These are phyloP conservation scores for Tachina fera DNA, from an alignment of 2,888 invertebrate species.

Conservation along the genomic window DNA sequence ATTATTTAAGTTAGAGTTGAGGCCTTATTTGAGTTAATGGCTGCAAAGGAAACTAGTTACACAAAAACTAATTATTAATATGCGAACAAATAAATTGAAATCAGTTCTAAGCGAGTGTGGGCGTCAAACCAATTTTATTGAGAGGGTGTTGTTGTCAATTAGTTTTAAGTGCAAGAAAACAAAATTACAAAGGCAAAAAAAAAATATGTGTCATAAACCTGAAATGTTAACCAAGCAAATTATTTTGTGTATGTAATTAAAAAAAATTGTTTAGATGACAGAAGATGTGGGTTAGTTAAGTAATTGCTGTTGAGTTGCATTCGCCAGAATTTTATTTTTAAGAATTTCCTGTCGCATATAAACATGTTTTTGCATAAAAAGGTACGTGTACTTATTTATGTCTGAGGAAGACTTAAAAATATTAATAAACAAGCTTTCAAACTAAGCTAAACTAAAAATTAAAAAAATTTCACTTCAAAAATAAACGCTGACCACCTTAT, in stretches of 20 bases:
- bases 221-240: constrained; percentile 1
- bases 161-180: not conserved
- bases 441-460: no score
- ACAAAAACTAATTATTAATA: constrained; percentile 48
- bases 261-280: not conserved
- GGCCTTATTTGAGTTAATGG: constrained; percentile 2
- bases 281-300: not conserved
- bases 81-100: constrained; percentile 40
- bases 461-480: no score
- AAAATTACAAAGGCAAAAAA: not conserved
- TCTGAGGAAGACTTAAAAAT: no score
- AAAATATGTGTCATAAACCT: not conserved
- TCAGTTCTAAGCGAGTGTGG: constrained; percentile 16
- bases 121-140: constrained; percentile 38
- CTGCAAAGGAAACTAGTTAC: constrained; percentile 26
- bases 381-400: no score
- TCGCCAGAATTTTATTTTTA: no score
- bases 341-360: no score
- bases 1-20: not conserved
- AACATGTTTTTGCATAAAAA: no score
- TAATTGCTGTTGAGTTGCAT: no score
- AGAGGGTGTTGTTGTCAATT: constrained; percentile 46
- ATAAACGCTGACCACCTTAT: no score
- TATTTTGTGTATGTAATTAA: not conserved
- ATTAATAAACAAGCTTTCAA: no score